Conservation (phyloP, 2,797 vertebrate species). For the Mustela erminea region DNA sequence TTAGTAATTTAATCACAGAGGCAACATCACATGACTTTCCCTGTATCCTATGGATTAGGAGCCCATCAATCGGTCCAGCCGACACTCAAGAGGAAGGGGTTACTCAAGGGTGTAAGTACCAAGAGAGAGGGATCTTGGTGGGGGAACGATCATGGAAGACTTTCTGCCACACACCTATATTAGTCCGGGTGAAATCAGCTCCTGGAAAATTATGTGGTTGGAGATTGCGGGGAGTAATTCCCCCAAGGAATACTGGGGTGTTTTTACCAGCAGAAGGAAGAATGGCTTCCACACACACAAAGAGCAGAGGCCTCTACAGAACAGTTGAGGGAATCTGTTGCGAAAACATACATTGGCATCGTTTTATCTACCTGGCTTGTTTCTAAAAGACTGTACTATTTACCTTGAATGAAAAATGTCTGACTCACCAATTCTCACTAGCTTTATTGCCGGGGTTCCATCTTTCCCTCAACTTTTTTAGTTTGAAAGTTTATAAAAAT, state of each 20-base stretch:
- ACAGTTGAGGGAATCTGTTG: background rate
- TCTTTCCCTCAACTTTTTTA: background rate
- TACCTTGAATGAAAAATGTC: background rate
- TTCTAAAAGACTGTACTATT: background rate
- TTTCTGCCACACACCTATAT: background rate
- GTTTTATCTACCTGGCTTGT: background rate
- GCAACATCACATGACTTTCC: background rate
- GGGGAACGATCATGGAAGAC: background rate
- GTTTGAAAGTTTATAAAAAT: background rate
- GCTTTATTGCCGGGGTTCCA: background rate
- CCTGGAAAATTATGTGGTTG: background rate
- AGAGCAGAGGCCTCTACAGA: background rate
- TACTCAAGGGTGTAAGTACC: background rate
- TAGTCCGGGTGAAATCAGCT: background rate
- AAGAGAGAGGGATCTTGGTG: background rate
- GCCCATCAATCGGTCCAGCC: background rate
- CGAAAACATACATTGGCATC: accelerated
- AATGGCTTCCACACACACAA: background rate
- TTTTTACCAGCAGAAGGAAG: background rate
- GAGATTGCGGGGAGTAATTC: background rate
- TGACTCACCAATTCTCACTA: background rate
- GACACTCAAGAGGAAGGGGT: background rate
- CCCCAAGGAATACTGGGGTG: background rate
- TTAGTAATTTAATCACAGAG: background rate
- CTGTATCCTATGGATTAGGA: background rate